A percentile compares a stretch with the other conserved stretches of the same genome.
These are phyloP conservation scores for Isurus oxyrinchus DNA, from an alignment of 2,113 vertebrate species.

Conservation along the genomic window DNA sequence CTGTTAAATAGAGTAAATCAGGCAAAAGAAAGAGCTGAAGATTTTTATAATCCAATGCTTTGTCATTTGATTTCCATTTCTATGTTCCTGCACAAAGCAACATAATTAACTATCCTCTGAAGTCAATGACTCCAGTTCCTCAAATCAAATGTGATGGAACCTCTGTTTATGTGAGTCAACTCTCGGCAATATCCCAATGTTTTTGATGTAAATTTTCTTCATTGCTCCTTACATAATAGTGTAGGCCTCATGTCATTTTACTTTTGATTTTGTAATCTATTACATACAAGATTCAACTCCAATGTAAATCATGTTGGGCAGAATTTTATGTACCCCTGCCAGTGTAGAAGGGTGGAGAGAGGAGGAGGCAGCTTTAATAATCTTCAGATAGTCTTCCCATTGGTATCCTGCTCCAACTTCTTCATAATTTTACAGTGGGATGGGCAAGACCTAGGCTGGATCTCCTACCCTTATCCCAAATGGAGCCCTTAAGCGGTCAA, in stretches of 20 bases:
- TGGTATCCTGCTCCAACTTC: too few relatives aligned
- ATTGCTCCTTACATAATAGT: background rate
- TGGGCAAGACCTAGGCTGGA: too few relatives aligned
- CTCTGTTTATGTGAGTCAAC: background rate
- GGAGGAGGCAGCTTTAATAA: too few relatives aligned
- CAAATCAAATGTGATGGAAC: background rate
- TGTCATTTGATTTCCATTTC: background rate
- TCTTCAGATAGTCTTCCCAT: too few relatives aligned
- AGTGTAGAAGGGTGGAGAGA: too few relatives aligned
- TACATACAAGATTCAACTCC: background rate
- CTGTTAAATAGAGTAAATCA: background rate
- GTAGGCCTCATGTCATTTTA: background rate
- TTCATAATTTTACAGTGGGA: too few relatives aligned
- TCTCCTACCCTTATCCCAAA: too few relatives aligned
- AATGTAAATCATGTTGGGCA: too few relatives aligned
- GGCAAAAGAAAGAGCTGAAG: background rate
- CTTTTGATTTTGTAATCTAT: background rate
- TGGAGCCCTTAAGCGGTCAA: too few relatives aligned
- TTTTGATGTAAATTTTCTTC: background rate
- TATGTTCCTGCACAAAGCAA: background rate
- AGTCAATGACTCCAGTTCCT: background rate
- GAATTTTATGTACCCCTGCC: too few relatives aligned
- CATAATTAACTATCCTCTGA: background rate
- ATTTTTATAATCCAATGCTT: background rate
- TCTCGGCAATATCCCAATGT: background rate